These are phyloP conservation scores for Desmodus rotundus DNA, from an alignment of 2,113 vertebrate species.

Conservation along the genomic window DNA sequence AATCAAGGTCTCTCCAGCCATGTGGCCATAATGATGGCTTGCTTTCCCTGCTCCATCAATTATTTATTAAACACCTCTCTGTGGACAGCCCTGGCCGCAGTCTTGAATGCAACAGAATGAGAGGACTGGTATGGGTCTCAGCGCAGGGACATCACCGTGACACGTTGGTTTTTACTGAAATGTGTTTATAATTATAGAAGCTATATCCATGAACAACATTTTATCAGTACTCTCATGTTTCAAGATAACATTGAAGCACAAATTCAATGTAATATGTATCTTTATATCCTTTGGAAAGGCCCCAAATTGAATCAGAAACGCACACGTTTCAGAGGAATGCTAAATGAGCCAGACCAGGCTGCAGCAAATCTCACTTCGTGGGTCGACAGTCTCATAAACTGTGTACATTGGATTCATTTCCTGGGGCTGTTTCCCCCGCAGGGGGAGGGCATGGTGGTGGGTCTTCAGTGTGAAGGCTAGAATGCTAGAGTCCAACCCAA, in stretches of 20 bases:
- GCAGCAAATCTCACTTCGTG: background rate
- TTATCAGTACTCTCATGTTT: background rate
- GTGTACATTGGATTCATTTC: background rate
- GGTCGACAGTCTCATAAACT: background rate
- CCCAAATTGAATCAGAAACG: background rate
- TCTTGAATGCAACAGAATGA: background rate
- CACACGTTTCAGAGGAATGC: background rate
- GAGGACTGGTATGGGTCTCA: background rate
- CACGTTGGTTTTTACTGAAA: background rate
- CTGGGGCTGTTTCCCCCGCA: background rate
- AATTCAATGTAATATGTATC: background rate
- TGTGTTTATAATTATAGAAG: conserved; percentile 4
- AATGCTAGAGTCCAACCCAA: background rate
- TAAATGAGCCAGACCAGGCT: background rate
- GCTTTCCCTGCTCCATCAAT: conserved; percentile 25
- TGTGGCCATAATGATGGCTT: conserved; percentile 16
- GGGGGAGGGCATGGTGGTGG: background rate
- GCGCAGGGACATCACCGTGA: background rate
- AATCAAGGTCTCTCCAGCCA: conserved; percentile 10
- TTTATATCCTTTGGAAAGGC: background rate
- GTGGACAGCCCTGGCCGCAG: background rate
- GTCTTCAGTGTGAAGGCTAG: background rate
- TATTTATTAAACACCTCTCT: conserved; percentile 52
- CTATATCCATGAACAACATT: background rate
- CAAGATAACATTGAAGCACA: background rate